Conservation (phyloP, 2,888 invertebrate species). For the Caenorhabditis becei region DNA sequence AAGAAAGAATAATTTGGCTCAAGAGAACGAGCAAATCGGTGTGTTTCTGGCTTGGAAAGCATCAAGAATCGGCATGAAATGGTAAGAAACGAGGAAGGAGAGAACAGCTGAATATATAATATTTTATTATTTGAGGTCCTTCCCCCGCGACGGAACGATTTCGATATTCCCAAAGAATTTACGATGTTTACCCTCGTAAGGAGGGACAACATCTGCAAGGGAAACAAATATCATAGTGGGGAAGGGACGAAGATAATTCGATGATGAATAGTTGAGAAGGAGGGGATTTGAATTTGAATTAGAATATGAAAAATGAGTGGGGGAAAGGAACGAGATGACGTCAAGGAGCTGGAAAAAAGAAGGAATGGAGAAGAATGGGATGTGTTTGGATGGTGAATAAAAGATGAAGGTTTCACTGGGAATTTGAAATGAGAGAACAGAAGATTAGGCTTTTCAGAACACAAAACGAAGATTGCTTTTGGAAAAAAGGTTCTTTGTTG, state of each 20-base stretch:
- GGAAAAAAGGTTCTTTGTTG: too few species aligned
- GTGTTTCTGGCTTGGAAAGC: too few species aligned
- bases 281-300: background rate
- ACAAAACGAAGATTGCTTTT: too few species aligned
- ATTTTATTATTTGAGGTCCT: conserved; percentile 16
- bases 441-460: too few species aligned
- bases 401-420: too few species aligned
- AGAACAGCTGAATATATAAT: conserved; percentile 27
- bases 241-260: conserved; percentile 14
- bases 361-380: background rate
- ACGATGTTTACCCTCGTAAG: conserved; percentile 48
- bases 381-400: too few species aligned
- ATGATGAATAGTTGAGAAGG: conserved; percentile 23
- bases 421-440: too few species aligned
- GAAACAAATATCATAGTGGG: conserved; percentile 10
- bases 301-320: too few species aligned
- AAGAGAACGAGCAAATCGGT: too few species aligned
- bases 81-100: conserved; percentile 5
- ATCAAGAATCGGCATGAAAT: background rate
- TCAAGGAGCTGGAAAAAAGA: too few species aligned
- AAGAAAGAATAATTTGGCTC: too few species aligned
- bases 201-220: conserved; percentile 15
- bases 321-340: too few species aligned
- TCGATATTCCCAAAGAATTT: conserved; percentile 31
- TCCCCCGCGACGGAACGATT: conserved; percentile 12